Base-by-base conservation (phyloP, 2,888 invertebrate genomes). In the Amblyteles armatorius region DNA sequence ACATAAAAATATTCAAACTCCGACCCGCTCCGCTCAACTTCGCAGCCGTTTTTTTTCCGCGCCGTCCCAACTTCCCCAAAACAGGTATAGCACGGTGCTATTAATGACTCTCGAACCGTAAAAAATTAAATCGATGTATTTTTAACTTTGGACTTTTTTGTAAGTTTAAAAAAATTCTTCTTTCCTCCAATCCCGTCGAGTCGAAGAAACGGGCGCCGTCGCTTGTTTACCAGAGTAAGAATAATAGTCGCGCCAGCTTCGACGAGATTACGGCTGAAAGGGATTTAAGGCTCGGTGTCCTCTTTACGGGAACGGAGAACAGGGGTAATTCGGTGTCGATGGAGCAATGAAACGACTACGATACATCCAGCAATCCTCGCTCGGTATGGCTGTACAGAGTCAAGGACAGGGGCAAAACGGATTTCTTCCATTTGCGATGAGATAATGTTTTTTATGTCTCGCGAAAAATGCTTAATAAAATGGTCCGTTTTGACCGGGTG, bases 291-390 rank as follows among this genome's bases (percentile, higher is more conserved):
- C 57, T 72, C 48, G 26, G 19, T 48, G 60, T 44, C 50, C 63
- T 29, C 33, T 63, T 50, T 65, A 57, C 29, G 19, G 33, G n/a
- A 65, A 29, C 63, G 19, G 33, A 33, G 36, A 33, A 48, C n/a
- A 50, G 63, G 13, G 26, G 63, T 65, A 48, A 65, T 74, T 63
- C 36, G 44, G 29, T 44, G 63, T 74, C 50, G 50, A 74, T 50
- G 13, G 11, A 13, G 6, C 26, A 72, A 52, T 22, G 33, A 33
- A 65, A 65, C 13, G 63, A 65, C 50, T 11, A 13, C 57, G 55
- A 55, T 22, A 22, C 33, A 50, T 13, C 36, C 19, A 63, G 50
- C 65, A 16, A 22, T 60, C 19, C 60, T 63, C 60, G 16, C 60
- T 13, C 11, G 16, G 60, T n/a, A 29, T n/a, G 7, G 13, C 29